Conservation (phyloP, 1,140 invertebrate species). For the Aphidius ervi region DNA sequence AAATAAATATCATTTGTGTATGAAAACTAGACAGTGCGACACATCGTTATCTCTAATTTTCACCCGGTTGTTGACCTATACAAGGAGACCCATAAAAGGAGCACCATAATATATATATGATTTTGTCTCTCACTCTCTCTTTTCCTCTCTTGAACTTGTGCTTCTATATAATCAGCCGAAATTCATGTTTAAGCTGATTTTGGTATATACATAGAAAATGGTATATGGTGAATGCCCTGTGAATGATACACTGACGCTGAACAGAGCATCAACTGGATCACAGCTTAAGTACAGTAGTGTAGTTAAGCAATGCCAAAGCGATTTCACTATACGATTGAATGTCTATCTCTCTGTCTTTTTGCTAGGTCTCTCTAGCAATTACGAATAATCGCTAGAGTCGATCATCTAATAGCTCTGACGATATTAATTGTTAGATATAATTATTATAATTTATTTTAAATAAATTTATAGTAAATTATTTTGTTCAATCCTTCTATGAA, state of each 20-base stretch:
- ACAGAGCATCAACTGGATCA: background rate
- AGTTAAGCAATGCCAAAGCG: conserved; percentile 11
- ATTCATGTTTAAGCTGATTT: too few species aligned
- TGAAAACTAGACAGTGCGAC: conserved; percentile 8
- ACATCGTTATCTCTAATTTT: conserved; percentile 31
- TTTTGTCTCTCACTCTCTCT: too few species aligned
- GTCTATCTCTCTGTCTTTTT: conserved; percentile 17
- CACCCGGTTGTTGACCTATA: conserved; percentile 26
- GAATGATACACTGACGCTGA: background rate
- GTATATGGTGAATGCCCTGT: background rate
- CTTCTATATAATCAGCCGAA: too few species aligned
- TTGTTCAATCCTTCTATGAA: too few species aligned
- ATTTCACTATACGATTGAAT: conserved; percentile 18
- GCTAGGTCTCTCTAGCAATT: conserved; percentile 26
- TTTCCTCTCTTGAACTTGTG: too few species aligned
- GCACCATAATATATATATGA: background rate
- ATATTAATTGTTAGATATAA: conserved; percentile 23
- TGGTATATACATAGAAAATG: too few species aligned
- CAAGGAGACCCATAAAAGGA: background rate
- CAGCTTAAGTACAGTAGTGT: background rate
- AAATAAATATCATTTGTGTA: too few species aligned
- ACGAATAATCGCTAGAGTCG: conserved; percentile 30
- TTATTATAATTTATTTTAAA: conserved; percentile 18
- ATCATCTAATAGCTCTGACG: conserved; percentile 26
- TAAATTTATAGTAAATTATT: too few species aligned